Conservation (phyloP, 2,888 invertebrate genomes). For the Cloeon dipterum region DNA sequence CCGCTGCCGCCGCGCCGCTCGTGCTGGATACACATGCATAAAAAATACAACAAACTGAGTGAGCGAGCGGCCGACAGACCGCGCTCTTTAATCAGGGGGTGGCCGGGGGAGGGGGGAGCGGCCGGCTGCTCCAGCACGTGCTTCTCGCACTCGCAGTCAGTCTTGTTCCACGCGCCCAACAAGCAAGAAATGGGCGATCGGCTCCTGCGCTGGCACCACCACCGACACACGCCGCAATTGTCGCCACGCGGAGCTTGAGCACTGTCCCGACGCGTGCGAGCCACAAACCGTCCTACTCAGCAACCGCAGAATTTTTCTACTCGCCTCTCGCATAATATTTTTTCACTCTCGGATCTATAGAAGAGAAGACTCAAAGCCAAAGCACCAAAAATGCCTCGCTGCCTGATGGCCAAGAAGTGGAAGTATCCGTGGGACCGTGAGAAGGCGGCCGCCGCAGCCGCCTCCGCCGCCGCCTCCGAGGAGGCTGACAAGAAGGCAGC, state of each 20-base stretch:
- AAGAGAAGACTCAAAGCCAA: neutral
- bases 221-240: too few relatives aligned
- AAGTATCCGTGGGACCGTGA: constrained; percentile 58
- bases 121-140: too few relatives aligned
- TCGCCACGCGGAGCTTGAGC: too few relatives aligned
- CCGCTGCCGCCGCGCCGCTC: too few relatives aligned
- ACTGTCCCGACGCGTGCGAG: too few relatives aligned
- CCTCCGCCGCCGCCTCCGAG: constrained; percentile 1
- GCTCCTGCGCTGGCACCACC: too few relatives aligned
- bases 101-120: too few relatives aligned
- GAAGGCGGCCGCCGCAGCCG: constrained; percentile 13
- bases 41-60: too few relatives aligned
- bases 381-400: constrained; percentile 59
- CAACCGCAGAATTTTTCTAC: neutral
- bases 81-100: too few relatives aligned
- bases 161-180: neutral
- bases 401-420: constrained; percentile 91
- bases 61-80: too few relatives aligned
- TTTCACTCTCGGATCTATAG: constrained; percentile 1
- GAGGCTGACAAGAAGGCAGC: neutral
- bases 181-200: neutral
- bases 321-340: neutral
- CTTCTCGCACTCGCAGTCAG: neutral
- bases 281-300: too few relatives aligned
- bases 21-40: too few relatives aligned